A percentile compares a stretch with the other conserved stretches of the same genome.
Conservation (phyloP, 2,113 vertebrate species). For the Delphinus delphis region DNA sequence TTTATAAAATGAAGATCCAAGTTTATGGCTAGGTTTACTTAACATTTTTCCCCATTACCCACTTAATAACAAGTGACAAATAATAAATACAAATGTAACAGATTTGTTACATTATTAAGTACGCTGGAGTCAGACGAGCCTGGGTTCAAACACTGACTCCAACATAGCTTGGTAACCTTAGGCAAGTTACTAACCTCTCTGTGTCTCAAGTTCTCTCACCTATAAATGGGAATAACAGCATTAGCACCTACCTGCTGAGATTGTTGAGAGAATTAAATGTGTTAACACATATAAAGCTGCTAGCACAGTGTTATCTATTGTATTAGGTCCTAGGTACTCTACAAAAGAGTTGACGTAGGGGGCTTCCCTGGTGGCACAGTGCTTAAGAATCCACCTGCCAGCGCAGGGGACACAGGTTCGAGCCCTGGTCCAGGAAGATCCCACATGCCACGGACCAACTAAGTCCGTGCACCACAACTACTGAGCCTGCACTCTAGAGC, state of each 20-base stretch:
- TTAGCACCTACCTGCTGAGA: neutral
- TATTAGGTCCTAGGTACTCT: neutral
- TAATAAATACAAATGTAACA: neutral
- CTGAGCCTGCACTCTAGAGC: too few species aligned
- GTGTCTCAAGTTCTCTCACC: conserved; percentile 9
- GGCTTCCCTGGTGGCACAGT: too few species aligned
- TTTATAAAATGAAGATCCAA: conserved; percentile 13
- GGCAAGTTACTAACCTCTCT: conserved; percentile 41
- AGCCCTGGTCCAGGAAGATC: too few species aligned
- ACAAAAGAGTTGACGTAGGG: neutral
- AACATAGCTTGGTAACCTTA: neutral
- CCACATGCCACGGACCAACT: too few species aligned
- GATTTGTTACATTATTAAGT: neutral
- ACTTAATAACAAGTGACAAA: neutral
- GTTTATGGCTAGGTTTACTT: neutral
- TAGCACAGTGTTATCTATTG: neutral
- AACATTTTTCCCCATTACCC: neutral
- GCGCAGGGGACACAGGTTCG: too few species aligned
- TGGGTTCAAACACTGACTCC: conserved; percentile 17
- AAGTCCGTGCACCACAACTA: too few species aligned
- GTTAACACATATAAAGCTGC: neutral
- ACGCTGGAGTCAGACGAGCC: neutral
- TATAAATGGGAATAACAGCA: conserved; percentile 23
- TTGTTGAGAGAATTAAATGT: neutral
- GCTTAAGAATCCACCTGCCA: too few species aligned